Evolutionary conservation across 1,140 invertebrate species (phyloP).

Genomic region (Meloidogyne floridensis): DNA sequence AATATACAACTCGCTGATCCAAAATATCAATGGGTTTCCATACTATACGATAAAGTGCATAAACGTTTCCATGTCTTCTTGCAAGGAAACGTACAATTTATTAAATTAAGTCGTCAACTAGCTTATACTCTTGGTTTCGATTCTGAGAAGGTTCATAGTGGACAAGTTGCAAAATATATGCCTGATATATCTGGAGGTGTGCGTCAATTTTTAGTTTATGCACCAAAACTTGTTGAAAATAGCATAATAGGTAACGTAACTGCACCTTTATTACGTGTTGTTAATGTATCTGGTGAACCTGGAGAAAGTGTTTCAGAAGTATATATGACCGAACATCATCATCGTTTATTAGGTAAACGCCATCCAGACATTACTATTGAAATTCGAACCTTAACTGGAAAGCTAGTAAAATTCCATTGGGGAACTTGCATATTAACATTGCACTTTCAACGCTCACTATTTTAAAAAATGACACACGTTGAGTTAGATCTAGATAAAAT

Average conservation of each 20-base stretch:
- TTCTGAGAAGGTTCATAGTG: neutral
- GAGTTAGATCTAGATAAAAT: neutral
- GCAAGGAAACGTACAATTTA: too few species aligned
- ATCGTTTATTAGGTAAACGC: neutral
- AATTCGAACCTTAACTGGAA: constrained; percentile 11
- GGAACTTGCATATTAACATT: constrained; percentile 2
- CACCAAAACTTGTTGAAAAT: constrained; percentile 8
- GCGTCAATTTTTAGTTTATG: constrained; percentile 11
- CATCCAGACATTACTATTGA: constrained; percentile 15
- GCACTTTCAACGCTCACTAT: constrained; percentile 23
- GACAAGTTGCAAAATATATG: constrained; percentile 1
- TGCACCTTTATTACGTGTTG: constrained; percentile 17
- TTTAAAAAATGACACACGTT: constrained; percentile 23
- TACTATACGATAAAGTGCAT: too few species aligned
- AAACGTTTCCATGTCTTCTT: too few species aligned
- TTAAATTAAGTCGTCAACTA: neutral
- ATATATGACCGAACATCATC: constrained; percentile 10
- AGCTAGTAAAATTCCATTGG: constrained; percentile 8
- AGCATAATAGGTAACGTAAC: neutral
- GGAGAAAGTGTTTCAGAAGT: constrained; percentile 4
- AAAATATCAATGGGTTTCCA: too few species aligned
- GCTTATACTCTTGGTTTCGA: constrained; percentile 9
- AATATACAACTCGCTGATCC: too few species aligned
- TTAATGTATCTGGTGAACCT: constrained; percentile 11
- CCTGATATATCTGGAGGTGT: constrained; percentile 19